Percentiles rank a stretch among this genome's conserved stretches.
These are phyloP conservation scores for Sympetrum striolatum DNA, from an alignment of 2,888 invertebrate species.

Conservation along the genomic window DNA sequence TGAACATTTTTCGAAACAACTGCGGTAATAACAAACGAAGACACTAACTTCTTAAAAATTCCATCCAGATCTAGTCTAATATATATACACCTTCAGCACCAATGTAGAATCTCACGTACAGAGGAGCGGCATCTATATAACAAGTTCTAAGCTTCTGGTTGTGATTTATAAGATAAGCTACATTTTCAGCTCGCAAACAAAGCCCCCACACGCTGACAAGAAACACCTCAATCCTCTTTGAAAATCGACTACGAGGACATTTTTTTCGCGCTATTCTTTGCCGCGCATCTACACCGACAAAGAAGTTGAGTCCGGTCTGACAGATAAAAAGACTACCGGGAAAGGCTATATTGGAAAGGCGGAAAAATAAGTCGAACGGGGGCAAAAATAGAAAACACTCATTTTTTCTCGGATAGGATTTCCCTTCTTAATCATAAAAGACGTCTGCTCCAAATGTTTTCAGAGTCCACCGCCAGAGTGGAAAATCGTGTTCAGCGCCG, in stretches of 20 bases:
- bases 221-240: neutral
- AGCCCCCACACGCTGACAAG: neutral
- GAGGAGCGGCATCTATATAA: neutral
- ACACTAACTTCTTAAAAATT: too few relatives aligned
- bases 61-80: too few relatives aligned
- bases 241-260: neutral
- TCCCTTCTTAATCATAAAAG: neutral
- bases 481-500: slow-evolving; percentile 20
- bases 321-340: neutral
- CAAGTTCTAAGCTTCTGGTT: too few relatives aligned
- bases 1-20: too few relatives aligned
- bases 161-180: neutral
- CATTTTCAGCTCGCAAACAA: neutral
- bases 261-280: neutral
- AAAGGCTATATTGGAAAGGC: neutral
- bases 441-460: neutral
- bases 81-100: too few relatives aligned
- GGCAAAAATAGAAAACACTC: neutral
- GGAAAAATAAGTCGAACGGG: neutral
- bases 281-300: neutral
- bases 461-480: neutral
- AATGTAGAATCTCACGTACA: too few relatives aligned
- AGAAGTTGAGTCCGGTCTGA: neutral
- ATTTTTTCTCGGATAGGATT: neutral
- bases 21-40: too few relatives aligned